phyloP scores from a whole-genome alignment of 2,113 vertebrate species.

The Stercorarius parasiticus region DNA sequence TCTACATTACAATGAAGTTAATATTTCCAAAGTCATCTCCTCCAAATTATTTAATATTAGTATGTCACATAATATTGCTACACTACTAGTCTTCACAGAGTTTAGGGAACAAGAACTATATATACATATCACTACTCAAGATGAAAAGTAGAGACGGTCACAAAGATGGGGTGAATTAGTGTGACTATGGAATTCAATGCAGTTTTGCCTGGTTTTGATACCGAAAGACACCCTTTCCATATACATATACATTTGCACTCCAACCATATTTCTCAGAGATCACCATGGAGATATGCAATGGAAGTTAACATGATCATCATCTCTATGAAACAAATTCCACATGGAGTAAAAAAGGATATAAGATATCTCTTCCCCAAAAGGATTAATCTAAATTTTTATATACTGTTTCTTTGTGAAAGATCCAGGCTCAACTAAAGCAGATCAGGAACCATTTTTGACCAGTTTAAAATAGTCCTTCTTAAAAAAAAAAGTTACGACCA shows the following conservation, averaged over 20 bases:
- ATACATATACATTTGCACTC: constrained; percentile 24
- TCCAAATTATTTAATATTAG: background rate
- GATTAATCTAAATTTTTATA: constrained; percentile 1
- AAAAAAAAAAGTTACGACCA: background rate
- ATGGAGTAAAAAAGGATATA: background rate
- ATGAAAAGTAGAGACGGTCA: background rate
- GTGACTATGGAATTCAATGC: background rate
- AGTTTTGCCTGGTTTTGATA: constrained; percentile 10
- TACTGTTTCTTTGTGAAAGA: background rate
- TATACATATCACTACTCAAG: background rate
- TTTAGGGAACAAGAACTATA: background rate
- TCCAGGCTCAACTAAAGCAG: background rate
- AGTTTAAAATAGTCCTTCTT: background rate
- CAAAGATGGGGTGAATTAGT: background rate
- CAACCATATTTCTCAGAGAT: constrained; percentile 27
- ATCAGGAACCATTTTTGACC: background rate
- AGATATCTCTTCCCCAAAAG: background rate
- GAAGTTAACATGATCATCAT: constrained; percentile 7
- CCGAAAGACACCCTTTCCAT: background rate
- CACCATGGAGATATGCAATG: constrained; percentile 19
- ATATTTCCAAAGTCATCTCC: background rate
- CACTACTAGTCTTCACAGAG: background rate
- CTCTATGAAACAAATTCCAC: constrained; percentile 32
- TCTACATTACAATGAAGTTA: background rate
- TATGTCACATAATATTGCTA: background rate